Conservation (phyloP, 2,888 invertebrate genomes). For the Platerodrilus igneus region DNA sequence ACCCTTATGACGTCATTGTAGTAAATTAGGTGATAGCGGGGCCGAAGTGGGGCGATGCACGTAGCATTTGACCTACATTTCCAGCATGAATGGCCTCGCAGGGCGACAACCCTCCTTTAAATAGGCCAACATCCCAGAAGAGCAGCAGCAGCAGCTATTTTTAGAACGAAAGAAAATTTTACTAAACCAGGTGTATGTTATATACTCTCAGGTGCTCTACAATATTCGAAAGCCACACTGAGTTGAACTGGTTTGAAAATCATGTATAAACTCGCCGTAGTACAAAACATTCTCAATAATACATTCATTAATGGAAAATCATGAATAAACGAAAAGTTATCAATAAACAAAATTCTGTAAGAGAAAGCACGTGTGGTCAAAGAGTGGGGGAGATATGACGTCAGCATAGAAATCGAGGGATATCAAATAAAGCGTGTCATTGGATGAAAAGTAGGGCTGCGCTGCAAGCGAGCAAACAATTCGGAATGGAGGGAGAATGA, state of each 20-base stretch:
- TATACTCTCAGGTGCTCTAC: too few relatives aligned
- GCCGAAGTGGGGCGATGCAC: slow-evolving; percentile 15
- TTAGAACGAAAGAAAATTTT: too few relatives aligned
- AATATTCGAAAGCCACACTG: too few relatives aligned
- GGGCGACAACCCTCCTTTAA: slow-evolving; percentile 33
- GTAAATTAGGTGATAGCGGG: slow-evolving; percentile 14
- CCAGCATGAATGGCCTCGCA: slow-evolving; percentile 36
- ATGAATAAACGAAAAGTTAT: too few relatives aligned
- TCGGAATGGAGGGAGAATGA: slow-evolving; percentile 27
- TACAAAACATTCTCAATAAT: too few relatives aligned
- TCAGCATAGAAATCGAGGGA: slow-evolving; percentile 26
- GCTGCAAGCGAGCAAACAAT: slow-evolving; percentile 21
- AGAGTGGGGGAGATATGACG: slow-evolving; percentile 37
- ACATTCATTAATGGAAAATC: too few relatives aligned
- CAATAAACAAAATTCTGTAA: slow-evolving; percentile 40
- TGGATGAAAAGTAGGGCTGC: slow-evolving; percentile 24
- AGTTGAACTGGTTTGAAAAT: too few relatives aligned
- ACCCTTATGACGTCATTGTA: slow-evolving; percentile 24
- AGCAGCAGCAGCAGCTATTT: slow-evolving; percentile 26
- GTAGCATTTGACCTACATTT: slow-evolving; percentile 32
- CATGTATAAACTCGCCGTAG: too few relatives aligned
- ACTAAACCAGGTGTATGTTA: too few relatives aligned
- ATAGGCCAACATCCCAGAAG: slow-evolving; percentile 40
- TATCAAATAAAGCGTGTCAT: slow-evolving; percentile 22
- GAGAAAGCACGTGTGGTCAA: slow-evolving; percentile 42